Evolutionary conservation across 2,797 vertebrate species (phyloP).

Genomic region (Enteromius unitaeniatus): DNA sequence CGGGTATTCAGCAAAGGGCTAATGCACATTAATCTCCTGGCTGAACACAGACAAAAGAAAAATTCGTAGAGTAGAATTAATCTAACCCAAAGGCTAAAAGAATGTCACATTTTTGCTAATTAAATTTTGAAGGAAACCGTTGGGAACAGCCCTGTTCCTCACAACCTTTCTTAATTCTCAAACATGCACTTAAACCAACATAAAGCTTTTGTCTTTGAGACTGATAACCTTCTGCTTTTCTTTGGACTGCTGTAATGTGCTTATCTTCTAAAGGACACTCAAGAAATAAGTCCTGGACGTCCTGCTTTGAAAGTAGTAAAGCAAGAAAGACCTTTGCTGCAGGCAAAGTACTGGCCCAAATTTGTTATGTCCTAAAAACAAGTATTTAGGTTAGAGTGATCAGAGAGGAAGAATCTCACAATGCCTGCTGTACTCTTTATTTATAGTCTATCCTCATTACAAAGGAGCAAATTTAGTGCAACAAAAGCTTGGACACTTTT

Average conservation of each 20-base stretch:
- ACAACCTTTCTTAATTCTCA: conserved; percentile 13
- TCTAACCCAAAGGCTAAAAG: conserved; percentile 11
- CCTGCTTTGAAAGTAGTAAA: conserved; percentile 17
- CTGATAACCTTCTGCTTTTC: conserved; percentile 24
- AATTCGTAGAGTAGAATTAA: conserved; percentile 17
- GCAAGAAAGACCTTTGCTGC: conserved; percentile 25
- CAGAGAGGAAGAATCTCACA: conserved; percentile 3
- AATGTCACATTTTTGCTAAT: conserved; percentile 15
- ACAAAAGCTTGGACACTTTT: not conserved
- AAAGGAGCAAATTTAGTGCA: not conserved
- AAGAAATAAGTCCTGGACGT: not conserved
- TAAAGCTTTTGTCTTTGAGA: conserved; percentile 10
- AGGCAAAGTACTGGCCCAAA: conserved; percentile 43
- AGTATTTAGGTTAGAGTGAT: conserved; percentile 52
- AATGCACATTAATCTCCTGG: conserved; percentile 23
- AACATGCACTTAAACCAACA: conserved; percentile 10
- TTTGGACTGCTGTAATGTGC: not conserved
- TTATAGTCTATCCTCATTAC: not conserved
- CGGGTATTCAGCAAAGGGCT: conserved; percentile 15
- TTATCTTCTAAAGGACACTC: conserved; percentile 8
- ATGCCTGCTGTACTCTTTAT: not conserved
- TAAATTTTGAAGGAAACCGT: not conserved
- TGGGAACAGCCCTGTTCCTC: not conserved
- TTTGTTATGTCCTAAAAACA: conserved; percentile 44
- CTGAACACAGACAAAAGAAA: conserved; percentile 31